Evolutionary conservation across 1,140 invertebrate genomes (phyloP), one percentile per base, ranked within the genome.

Genomic region (Panonychus citri): DNA sequence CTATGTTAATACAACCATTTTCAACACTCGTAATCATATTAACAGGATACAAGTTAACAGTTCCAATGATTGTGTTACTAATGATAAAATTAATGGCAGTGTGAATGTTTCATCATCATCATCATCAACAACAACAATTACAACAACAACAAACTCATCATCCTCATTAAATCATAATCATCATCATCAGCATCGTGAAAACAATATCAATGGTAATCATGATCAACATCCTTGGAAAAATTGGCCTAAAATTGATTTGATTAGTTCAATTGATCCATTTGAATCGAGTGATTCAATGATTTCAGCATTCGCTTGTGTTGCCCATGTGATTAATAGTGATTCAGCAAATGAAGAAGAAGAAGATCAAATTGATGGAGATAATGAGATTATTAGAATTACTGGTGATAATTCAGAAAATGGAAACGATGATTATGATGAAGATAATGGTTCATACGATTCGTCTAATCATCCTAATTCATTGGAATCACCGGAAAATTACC

Each of bases 261-360:
- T 51, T 26, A 28, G 49, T 30, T 17, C 49, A 30, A 51, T 51
- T 30, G 49, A 51, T 51, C 49, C 49, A 17, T 30, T 51, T 30
- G 49, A 51, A n/a, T 51, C 49, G n/a, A 51, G 21, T 30, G 49
- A 51, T 51, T 51, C 49, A 15, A 51, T 51, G 49, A 30, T 51
- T n/a, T 51, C 25, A 17, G 49, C 49, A 27, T 51, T 51, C 27
- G 49, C 49, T 17, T 28, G 49, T 30, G 49, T 51, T 17, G 49
- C 49, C 1, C 17, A 51, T 51, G 49, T 51, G 49, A 51, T 51
- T 15, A 34, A 34, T 34, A 34, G 30, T 34, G 30, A 34, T 34
- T 34, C 30, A 34, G 30, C 30, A 34, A 34, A 34, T 34, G 30
- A 34, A 34, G 30, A 34, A 34, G 30, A 34, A 34, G 30, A 34